phyloP scores from a whole-genome alignment of 2,888 invertebrate species.

The Tetragnatha montana region DNA sequence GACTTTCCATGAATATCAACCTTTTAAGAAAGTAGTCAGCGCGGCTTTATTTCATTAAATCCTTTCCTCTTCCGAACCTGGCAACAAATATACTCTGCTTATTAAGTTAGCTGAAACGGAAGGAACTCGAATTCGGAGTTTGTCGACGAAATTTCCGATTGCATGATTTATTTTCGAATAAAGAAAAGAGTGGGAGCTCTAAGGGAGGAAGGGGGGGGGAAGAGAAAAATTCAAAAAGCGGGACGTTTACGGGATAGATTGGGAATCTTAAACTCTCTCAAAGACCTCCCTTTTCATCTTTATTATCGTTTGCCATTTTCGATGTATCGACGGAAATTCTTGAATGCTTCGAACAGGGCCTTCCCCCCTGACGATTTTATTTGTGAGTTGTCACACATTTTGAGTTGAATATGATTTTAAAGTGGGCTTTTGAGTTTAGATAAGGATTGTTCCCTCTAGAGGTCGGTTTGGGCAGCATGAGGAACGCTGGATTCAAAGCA shows the following conservation, averaged over 20 bases:
- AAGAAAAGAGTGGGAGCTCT: neutral
- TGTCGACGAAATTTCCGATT: slow-evolving; percentile 1
- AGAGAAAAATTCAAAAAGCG: neutral
- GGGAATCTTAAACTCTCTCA: neutral
- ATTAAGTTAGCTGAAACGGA: neutral
- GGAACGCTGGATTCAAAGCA: no score
- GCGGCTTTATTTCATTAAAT: neutral
- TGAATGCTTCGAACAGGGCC: neutral
- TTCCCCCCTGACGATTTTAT: neutral
- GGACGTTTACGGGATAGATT: neutral
- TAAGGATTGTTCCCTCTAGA: neutral
- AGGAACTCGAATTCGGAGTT: neutral
- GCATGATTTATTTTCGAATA: neutral
- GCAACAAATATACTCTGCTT: neutral
- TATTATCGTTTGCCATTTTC: neutral
- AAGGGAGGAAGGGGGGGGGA: neutral
- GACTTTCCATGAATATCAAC: neutral
- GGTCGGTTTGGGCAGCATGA: no score
- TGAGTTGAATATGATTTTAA: neutral
- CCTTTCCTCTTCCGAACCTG: neutral
- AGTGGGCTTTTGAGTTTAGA: neutral
- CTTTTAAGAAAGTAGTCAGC: neutral
- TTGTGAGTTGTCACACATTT: neutral
- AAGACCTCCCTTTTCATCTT: neutral
- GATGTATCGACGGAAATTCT: neutral